These are phyloP conservation scores for Phyllostomus discolor DNA, from an alignment of 2,113 vertebrate genomes.

Conservation along the genomic window DNA sequence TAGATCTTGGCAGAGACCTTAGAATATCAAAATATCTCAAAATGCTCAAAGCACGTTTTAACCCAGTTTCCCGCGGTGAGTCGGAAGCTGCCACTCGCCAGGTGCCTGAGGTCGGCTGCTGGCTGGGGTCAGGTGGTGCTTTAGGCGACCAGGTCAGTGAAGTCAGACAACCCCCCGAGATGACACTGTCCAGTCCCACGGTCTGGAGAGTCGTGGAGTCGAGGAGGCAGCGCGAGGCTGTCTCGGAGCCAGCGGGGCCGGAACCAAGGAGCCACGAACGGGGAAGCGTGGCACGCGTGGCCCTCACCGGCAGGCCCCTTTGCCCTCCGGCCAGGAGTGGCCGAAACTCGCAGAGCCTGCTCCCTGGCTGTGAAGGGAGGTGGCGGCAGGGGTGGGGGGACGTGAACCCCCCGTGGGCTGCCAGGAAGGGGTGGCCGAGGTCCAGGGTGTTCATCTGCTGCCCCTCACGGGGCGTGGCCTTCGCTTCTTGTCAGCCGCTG, in stretches of 20 bases:
- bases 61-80: not conserved
- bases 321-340: not conserved
- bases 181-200: not conserved
- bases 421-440: not conserved
- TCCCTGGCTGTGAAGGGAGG: not conserved
- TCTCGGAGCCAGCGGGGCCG: not conserved
- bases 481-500: not conserved
- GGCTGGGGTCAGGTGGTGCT: not conserved
- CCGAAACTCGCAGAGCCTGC: not conserved
- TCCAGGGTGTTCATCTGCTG: fast-evolving
- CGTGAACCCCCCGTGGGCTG: fast-evolving
- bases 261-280: not conserved
- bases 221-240: not conserved
- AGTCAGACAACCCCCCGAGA: not conserved
- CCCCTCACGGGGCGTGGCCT: fast-evolving
- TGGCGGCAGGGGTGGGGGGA: too few relatives aligned
- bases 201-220: fast-evolving
- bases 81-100: not conserved
- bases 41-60: not conserved
- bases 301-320: not conserved
- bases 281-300: not conserved
- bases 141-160: not conserved
- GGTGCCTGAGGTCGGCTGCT: not conserved
- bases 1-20: not conserved
- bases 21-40: not conserved